phyloP scores from a whole-genome alignment of 92 coral and sea anemone species.

The Pocillopora grandis region DNA sequence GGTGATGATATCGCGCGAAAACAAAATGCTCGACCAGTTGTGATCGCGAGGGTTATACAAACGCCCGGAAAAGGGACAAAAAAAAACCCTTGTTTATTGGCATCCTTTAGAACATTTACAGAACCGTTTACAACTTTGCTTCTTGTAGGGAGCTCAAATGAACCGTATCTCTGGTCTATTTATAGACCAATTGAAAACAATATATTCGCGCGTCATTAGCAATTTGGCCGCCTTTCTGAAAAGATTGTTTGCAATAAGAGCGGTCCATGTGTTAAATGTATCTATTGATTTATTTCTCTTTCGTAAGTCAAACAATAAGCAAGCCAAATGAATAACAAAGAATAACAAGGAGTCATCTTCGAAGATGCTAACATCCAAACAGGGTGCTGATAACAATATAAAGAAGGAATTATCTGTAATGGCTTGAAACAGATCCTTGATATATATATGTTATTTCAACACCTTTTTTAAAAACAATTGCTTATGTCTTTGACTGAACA shows the following conservation, averaged over 20 bases:
- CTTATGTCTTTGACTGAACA: no score
- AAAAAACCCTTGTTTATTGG: slow-evolving; percentile 16
- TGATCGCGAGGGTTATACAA: background rate
- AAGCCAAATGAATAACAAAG: slow-evolving; percentile 61
- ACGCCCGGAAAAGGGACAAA: background rate
- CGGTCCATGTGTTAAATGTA: slow-evolving; percentile 50
- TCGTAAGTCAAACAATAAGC: slow-evolving; percentile 47
- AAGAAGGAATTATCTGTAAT: slow-evolving; percentile 17
- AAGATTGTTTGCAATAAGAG: slow-evolving; percentile 71
- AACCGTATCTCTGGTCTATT: slow-evolving; percentile 53
- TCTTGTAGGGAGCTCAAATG: slow-evolving; percentile 33
- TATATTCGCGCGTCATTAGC: slow-evolving; percentile 51
- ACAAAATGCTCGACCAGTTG: background rate
- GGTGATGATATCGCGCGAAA: slow-evolving; percentile 11
- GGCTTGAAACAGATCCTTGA: background rate
- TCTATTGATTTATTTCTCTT: slow-evolving; percentile 65
- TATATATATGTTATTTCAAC: background rate
- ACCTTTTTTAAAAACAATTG: no score
- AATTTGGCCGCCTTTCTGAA: slow-evolving; percentile 68
- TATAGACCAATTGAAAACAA: slow-evolving; percentile 74
- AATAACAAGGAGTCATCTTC: slow-evolving; percentile 47
- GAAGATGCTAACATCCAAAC: slow-evolving; percentile 54
- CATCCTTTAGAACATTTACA: slow-evolving; percentile 27
- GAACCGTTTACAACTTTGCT: slow-evolving; percentile 40
- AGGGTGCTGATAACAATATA: slow-evolving; percentile 48